A percentile compares a stretch with the other conserved stretches of the same genome.
phyloP scores from a whole-genome alignment of 2,888 invertebrate species.

The Acrocera orbiculus region DNA sequence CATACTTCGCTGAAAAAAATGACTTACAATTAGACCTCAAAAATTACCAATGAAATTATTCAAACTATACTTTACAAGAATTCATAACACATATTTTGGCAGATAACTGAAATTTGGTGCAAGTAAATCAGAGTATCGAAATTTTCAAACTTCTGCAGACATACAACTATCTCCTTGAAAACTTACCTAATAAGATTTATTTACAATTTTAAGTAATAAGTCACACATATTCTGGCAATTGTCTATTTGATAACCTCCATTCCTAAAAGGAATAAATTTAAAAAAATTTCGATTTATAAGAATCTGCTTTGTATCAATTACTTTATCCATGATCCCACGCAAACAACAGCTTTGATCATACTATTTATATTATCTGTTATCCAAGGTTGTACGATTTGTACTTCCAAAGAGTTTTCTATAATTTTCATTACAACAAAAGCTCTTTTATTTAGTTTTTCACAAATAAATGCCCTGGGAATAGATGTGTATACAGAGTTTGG shows the following conservation, averaged over 20 bases:
- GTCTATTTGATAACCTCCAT: slow-evolving; percentile 27
- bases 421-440: slow-evolving; percentile 25
- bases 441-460: slow-evolving; percentile 25
- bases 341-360: slow-evolving; percentile 37
- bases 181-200: slow-evolving; percentile 32
- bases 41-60: no score
- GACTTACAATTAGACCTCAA: no score
- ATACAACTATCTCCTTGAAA: slow-evolving; percentile 35
- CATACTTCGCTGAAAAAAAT: no score
- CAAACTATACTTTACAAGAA: no score
- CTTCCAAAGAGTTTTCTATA: slow-evolving; percentile 22
- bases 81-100: no score
- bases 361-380: slow-evolving; percentile 33
- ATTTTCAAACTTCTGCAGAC: slow-evolving; percentile 36
- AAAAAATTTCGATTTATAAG: neutral
- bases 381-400: slow-evolving; percentile 23
- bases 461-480: slow-evolving; percentile 23
- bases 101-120: no score
- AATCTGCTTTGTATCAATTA: slow-evolving; percentile 19
- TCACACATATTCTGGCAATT: slow-evolving; percentile 25
- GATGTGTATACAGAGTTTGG: slow-evolving; percentile 28
- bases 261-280: slow-evolving; percentile 18
- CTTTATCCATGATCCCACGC: slow-evolving; percentile 45
- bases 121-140: no score
- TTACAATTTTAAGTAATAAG: slow-evolving; percentile 28